Percentiles rank a stretch among this genome's conserved stretches.
Conservation (phyloP, 2,888 invertebrate genomes). For the Lycaena phlaeas region DNA sequence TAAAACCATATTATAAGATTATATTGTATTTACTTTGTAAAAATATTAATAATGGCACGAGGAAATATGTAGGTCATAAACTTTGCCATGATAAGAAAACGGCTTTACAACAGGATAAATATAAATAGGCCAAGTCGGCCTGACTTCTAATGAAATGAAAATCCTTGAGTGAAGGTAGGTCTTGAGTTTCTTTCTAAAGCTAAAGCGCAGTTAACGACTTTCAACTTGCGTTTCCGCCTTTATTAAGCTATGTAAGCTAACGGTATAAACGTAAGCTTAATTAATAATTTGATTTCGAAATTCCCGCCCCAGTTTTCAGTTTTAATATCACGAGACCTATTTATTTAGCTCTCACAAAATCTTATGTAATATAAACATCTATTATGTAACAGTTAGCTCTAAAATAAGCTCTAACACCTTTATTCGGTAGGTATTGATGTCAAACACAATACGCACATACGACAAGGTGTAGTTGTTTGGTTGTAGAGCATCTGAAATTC, state of each 20-base stretch:
- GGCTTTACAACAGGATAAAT: conserved; percentile 10
- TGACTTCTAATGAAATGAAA: conserved; percentile 50
- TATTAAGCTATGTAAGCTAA: conserved; percentile 53
- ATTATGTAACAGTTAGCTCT: no score
- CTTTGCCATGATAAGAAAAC: conserved; percentile 3
- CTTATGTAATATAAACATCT: conserved; percentile 11
- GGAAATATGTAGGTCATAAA: not conserved
- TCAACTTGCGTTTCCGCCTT: conserved; percentile 41
- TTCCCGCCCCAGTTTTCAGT: conserved; percentile 35
- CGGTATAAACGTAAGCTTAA: conserved; percentile 46
- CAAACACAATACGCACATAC: no score
- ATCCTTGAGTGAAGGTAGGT: conserved; percentile 43
- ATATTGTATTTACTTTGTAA: not conserved
- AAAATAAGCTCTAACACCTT: no score
- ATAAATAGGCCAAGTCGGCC: conserved; percentile 23
- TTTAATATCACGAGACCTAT: conserved; percentile 16
- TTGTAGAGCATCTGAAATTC: no score
- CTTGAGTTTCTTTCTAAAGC: conserved; percentile 48
- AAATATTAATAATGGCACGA: not conserved
- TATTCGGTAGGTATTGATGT: no score
- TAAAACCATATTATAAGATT: not conserved
- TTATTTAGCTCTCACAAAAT: conserved; percentile 16
- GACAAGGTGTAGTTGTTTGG: no score
- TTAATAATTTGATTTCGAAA: conserved; percentile 51
- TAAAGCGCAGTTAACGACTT: conserved; percentile 51